Conservation (phyloP, 1,140 invertebrate species). For the Heterodera schachtii region DNA sequence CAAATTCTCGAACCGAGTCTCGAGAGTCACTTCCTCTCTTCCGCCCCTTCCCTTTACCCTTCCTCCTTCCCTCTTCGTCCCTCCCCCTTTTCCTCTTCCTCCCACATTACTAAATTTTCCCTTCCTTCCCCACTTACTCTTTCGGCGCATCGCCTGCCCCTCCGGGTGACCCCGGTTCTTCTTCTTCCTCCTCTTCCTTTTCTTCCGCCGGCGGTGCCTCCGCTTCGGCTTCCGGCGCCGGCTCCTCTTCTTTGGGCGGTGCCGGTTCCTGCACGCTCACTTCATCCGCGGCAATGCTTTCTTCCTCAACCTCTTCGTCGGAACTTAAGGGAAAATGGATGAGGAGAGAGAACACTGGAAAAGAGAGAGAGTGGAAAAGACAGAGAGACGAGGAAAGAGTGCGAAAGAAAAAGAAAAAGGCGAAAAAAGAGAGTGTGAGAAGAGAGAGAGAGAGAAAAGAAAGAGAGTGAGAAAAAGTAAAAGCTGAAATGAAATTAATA, state of each 20-base stretch:
- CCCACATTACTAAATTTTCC: no score
- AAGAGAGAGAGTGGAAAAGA: slow-evolving; percentile 7
- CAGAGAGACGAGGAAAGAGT: slow-evolving; percentile 1
- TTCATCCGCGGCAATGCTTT: slow-evolving; percentile 36
- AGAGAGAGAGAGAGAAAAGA: neutral
- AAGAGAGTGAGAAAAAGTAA: no score
- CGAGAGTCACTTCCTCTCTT: no score
- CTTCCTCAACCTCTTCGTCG: slow-evolving; percentile 42
- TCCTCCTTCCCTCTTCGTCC: no score
- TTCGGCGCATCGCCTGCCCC: slow-evolving; percentile 1
- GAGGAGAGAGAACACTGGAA: neutral
- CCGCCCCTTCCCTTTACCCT: no score
- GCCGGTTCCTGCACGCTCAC: slow-evolving; percentile 17
- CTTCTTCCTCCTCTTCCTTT: slow-evolving; percentile 29
- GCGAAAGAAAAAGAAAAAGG: neutral
- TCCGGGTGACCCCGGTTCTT: neutral
- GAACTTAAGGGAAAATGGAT: slow-evolving; percentile 22
- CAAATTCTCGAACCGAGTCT: no score
- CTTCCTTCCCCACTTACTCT: neutral
- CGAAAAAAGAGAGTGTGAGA: neutral
- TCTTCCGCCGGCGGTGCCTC: slow-evolving; percentile 7
- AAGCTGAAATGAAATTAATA: no score
- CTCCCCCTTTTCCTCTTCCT: no score
- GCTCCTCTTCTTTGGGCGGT: slow-evolving; percentile 10
- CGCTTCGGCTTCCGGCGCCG: slow-evolving; percentile 29